A percentile compares a stretch with the other conserved stretches of the same genome.
These are phyloP conservation scores for Drosophila gaucha DNA, from an alignment of 2,888 invertebrate genomes.

Conservation along the genomic window DNA sequence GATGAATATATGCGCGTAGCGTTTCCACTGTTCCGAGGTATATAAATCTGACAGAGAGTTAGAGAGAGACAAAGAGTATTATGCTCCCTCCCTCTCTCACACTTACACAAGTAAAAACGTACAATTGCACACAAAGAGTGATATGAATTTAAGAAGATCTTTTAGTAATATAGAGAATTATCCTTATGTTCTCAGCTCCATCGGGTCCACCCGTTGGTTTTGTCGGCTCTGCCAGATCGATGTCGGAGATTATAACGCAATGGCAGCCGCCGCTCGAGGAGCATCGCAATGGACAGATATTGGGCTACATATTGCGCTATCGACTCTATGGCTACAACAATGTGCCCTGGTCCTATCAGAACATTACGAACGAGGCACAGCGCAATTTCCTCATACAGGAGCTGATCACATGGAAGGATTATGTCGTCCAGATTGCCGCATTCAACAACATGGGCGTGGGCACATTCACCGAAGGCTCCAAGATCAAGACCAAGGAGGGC, in stretches of 20 bases:
- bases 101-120: neutral
- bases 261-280: conserved; percentile 98
- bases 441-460: conserved; percentile 99
- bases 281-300: conserved; percentile 96
- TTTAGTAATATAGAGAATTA: neutral
- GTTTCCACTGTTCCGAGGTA: conserved; percentile 85
- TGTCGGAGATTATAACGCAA: conserved; percentile 97
- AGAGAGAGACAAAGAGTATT: neutral
- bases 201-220: conserved; percentile 98
- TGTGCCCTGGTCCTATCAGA: conserved; percentile 95
- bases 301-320: conserved; percentile 97
- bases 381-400: conserved; percentile 95
- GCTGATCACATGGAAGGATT: conserved; percentile 98
- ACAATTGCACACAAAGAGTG: neutral
- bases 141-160: neutral
- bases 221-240: conserved; percentile 96
- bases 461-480: conserved; percentile 94
- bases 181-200: conserved; percentile 89
- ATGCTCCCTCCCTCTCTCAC: neutral
- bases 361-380: conserved; percentile 96
- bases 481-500: conserved; percentile 98
- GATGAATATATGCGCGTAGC: conserved; percentile 80
- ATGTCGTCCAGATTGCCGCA: conserved; percentile 97
- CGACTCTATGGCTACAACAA: conserved; percentile 95
- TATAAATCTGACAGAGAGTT: too few relatives aligned